Evolutionary conservation across 2,113 vertebrate species (phyloP).

Genomic region (Paramisgurnus dabryanus): DNA sequence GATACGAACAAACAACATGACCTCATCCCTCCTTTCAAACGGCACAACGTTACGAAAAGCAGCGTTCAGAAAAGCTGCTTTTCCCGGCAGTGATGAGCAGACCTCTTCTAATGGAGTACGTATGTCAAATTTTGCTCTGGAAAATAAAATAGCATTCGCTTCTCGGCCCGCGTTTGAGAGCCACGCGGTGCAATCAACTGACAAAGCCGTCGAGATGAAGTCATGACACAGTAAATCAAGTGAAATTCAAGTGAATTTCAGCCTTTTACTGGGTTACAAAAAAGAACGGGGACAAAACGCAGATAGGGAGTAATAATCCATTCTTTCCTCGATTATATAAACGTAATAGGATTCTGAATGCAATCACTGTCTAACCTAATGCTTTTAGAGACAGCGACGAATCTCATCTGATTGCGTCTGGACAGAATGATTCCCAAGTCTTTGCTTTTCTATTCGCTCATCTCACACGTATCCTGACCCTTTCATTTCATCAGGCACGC

Average conservation of each 20-base stretch:
- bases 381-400: conserved; percentile 30
- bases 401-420: conserved; percentile 38
- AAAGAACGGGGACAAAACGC: conserved; percentile 29
- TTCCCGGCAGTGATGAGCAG: conserved; percentile 9
- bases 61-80: background rate
- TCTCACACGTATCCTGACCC: conserved; percentile 31
- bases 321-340: conserved; percentile 28
- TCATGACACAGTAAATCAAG: conserved; percentile 30
- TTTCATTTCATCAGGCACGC: background rate
- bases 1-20: background rate
- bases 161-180: conserved; percentile 2
- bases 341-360: conserved; percentile 25
- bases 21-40: background rate
- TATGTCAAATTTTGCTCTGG: background rate
- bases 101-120: conserved; percentile 25
- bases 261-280: conserved; percentile 11
- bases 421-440: conserved; percentile 9
- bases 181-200: conserved; percentile 17
- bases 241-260: conserved; percentile 10
- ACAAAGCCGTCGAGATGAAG: conserved; percentile 23
- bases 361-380: conserved; percentile 33
- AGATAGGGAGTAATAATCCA: conserved; percentile 36
- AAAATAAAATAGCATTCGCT: conserved; percentile 9
- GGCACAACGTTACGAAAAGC: background rate
- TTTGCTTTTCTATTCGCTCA: conserved; percentile 20